Evolutionary conservation across 2,888 invertebrate genomes (phyloP).

Genomic region (Amblyjoppa fuscipennis): DNA sequence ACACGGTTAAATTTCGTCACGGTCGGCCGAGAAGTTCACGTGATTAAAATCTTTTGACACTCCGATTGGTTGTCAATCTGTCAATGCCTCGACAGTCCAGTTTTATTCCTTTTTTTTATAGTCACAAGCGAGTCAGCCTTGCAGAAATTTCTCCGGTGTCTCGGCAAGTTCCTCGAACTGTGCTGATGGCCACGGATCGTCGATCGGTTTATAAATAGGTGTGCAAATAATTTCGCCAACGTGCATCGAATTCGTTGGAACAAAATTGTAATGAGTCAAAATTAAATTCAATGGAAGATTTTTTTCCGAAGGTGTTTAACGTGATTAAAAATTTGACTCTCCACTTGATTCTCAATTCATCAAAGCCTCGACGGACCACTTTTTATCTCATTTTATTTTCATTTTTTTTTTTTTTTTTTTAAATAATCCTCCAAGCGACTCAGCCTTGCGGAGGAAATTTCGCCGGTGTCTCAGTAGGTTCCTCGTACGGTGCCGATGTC

Average conservation of each 20-base stretch:
- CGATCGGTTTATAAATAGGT: too few species aligned
- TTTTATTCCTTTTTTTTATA: too few species aligned
- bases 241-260: too few species aligned
- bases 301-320: too few species aligned
- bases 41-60: too few species aligned
- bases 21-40: too few species aligned
- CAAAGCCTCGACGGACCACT: not conserved
- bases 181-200: slow-evolving; percentile 73
- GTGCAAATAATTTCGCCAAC: too few species aligned
- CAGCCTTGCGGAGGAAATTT: not conserved
- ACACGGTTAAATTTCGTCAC: too few species aligned
- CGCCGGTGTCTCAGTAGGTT: slow-evolving; percentile 28
- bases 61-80: not conserved
- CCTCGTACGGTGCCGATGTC: slow-evolving; percentile 65
- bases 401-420: not conserved
- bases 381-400: too few species aligned
- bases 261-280: too few species aligned
- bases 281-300: not conserved
- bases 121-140: not conserved
- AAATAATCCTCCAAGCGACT: not conserved
- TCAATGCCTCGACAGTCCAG: not conserved
- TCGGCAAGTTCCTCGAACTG: slow-evolving; percentile 49
- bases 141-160: not conserved
- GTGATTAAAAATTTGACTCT: too few species aligned
- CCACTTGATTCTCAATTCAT: not conserved